Percentiles rank a stretch among this genome's conserved stretches.
Conservation (phyloP, 2,113 vertebrate species). For the Engystomops pustulosus region DNA sequence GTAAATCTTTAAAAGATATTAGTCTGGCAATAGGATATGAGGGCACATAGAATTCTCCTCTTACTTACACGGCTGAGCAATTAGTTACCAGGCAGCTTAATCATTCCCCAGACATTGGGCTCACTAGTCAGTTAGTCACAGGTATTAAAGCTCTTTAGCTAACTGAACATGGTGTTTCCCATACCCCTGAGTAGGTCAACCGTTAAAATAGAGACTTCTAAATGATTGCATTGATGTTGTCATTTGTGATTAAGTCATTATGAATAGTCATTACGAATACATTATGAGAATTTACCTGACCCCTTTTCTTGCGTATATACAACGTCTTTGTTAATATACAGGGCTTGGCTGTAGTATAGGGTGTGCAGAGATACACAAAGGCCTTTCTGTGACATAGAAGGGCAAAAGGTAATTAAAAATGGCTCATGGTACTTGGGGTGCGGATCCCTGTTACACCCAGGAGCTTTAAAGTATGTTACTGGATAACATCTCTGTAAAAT, state of each 20-base stretch:
- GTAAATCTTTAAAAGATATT: not conserved
- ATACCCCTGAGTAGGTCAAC: not conserved
- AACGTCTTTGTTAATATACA: not conserved
- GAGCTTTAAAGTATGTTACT: not conserved
- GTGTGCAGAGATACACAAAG: not conserved
- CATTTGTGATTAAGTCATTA: slow-evolving; percentile 29
- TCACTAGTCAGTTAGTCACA: slow-evolving; percentile 60
- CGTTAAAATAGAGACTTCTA: slow-evolving; percentile 5
- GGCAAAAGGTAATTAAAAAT: not conserved
- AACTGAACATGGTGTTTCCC: not conserved
- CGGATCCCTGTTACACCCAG: not conserved
- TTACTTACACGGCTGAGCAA: not conserved
- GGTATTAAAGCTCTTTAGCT: slow-evolving; percentile 55
- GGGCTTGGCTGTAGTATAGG: too few relatives aligned
- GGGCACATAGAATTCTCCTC: not conserved
- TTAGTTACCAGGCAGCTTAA: slow-evolving; percentile 50
- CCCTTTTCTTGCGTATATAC: too few relatives aligned
- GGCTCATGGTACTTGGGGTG: not conserved
- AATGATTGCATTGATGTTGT: slow-evolving; percentile 17
- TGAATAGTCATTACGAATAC: not conserved
- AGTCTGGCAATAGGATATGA: not conserved
- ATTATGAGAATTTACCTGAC: too few relatives aligned
- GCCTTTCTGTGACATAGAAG: not conserved
- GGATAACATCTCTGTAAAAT: too few relatives aligned
- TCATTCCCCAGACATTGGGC: slow-evolving; percentile 62